Evolutionary conservation across 2,797 vertebrate genomes (phyloP).

Genomic region (Tragopan temminckii): DNA sequence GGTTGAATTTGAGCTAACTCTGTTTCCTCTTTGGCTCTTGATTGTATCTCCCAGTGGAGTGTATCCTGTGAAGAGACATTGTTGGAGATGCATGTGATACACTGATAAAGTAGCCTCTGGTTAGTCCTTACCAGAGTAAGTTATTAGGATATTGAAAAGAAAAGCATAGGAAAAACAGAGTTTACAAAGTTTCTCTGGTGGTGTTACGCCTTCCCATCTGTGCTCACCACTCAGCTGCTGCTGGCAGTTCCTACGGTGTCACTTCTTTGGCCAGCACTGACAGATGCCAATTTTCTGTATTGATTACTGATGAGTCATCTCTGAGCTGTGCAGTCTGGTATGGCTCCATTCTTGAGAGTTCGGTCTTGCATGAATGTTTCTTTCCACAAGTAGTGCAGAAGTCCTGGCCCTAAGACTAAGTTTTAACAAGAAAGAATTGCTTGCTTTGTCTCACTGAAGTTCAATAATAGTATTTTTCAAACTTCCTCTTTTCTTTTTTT

Average conservation of each 20-base stretch:
- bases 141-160: not conserved
- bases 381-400: not conserved
- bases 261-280: not conserved
- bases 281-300: not conserved
- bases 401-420: not conserved
- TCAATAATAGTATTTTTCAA: not conserved
- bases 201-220: not conserved
- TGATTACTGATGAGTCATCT: not conserved
- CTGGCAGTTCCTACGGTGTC: not conserved
- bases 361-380: not conserved
- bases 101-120: not conserved
- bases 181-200: not conserved
- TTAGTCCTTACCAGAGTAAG: not conserved
- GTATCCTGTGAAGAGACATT: not conserved
- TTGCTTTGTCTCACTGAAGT: not conserved
- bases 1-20: not conserved
- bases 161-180: not conserved
- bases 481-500: too few species aligned
- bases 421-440: not conserved
- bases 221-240: not conserved
- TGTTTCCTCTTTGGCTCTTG: not conserved
- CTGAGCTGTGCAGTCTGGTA: not conserved
- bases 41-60: not conserved
- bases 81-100: not conserved
- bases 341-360: not conserved